phyloP scores from a whole-genome alignment of 2,113 vertebrate genomes.

The Notarius lentiginosus region DNA sequence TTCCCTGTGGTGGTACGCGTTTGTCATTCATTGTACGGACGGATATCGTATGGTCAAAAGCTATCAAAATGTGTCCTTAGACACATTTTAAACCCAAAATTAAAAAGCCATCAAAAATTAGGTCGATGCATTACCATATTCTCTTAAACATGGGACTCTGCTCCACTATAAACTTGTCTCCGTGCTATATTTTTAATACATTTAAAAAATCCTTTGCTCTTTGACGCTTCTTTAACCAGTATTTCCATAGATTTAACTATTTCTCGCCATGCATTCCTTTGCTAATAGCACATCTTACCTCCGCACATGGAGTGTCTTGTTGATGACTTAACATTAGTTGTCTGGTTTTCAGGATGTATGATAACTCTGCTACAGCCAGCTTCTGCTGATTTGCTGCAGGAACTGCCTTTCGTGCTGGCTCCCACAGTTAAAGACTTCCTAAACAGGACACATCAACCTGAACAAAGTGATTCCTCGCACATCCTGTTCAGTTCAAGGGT shows the following conservation, averaged over 20 bases:
- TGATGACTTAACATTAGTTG: conserved; percentile 19
- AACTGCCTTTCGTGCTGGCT: conserved; percentile 8
- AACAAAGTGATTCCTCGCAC: conserved; percentile 6
- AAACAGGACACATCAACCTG: conserved; percentile 11
- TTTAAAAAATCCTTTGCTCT: not conserved
- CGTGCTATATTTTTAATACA: not conserved
- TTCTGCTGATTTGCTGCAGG: conserved; percentile 1
- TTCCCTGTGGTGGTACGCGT: too few relatives aligned
- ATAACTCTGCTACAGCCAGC: conserved; percentile 6
- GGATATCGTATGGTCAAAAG: too few relatives aligned
- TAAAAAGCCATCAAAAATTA: too few relatives aligned
- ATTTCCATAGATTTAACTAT: not conserved
- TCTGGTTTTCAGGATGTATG: conserved; percentile 16
- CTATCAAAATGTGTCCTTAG: too few relatives aligned
- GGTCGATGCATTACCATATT: too few relatives aligned
- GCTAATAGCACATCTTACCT: not conserved
- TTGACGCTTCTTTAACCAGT: not conserved
- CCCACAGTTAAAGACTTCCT: conserved; percentile 13
- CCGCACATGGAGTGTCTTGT: not conserved
- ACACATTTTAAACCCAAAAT: too few relatives aligned
- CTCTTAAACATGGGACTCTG: too few relatives aligned
- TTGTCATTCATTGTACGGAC: too few relatives aligned
- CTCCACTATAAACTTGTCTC: not conserved
- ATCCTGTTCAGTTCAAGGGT: not conserved
- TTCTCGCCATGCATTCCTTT: not conserved